Evolutionary conservation across 1,140 invertebrate species (phyloP).

Genomic region (Steinernema feltiae): DNA sequence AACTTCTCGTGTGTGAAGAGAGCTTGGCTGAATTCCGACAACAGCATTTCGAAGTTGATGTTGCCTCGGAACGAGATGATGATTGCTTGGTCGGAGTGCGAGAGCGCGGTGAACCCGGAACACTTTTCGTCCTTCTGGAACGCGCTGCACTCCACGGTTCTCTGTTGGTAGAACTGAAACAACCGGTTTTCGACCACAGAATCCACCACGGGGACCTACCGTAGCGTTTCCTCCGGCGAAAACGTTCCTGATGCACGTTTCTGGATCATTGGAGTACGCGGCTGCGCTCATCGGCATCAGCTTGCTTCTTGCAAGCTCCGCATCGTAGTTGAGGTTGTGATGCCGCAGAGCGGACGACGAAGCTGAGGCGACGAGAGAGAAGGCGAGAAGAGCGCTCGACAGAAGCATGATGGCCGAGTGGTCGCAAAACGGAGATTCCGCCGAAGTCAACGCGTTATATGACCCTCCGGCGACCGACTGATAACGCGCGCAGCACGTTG

Average conservation of each 20-base stretch:
- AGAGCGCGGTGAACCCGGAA: not conserved
- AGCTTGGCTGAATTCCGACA: not conserved
- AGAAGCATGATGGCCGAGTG: too few relatives aligned
- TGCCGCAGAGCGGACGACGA: too few relatives aligned
- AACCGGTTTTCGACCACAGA: not conserved
- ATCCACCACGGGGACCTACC: not conserved
- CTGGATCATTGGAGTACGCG: conserved; percentile 13
- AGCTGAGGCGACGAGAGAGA: too few relatives aligned
- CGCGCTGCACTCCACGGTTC: not conserved
- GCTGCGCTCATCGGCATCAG: conserved; percentile 14
- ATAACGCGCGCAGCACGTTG: too few relatives aligned
- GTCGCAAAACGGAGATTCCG: too few relatives aligned
- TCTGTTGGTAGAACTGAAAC: not conserved
- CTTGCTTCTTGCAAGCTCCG: not conserved
- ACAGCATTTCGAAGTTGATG: not conserved
- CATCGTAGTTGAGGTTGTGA: not conserved
- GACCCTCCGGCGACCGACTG: too few relatives aligned
- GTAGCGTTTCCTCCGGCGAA: conserved; percentile 15
- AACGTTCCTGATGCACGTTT: conserved; percentile 11
- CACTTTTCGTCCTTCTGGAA: not conserved
- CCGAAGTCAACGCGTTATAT: too few relatives aligned
- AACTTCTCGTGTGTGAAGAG: not conserved
- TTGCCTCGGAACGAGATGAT: not conserved
- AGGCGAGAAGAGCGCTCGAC: too few relatives aligned
- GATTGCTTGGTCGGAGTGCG: not conserved